Evolutionary conservation across 2,797 vertebrate genomes (phyloP).

Genomic region (Onychomys leucogaster): DNA sequence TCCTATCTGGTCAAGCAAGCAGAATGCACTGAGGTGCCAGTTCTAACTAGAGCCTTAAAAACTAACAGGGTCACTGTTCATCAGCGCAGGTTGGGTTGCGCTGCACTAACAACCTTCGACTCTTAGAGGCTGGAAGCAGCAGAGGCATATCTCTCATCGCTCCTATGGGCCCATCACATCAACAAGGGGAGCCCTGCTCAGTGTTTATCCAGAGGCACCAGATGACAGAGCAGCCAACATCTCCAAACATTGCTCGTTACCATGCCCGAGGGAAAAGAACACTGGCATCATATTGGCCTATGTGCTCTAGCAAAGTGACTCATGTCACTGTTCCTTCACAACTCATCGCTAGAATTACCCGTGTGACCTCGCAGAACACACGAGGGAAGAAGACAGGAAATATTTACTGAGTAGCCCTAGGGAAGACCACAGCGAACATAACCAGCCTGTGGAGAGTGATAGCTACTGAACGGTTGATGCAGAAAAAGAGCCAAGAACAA

Average conservation of each 20-base stretch:
- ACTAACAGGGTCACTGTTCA: not conserved
- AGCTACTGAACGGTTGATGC: not conserved
- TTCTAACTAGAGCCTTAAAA: not conserved
- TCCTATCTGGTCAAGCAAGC: not conserved
- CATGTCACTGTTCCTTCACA: not conserved
- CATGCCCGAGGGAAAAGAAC: fast-evolving
- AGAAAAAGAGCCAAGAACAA: not conserved
- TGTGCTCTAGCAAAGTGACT: not conserved
- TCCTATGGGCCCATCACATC: not conserved
- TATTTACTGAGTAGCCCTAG: not conserved
- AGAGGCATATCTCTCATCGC: not conserved
- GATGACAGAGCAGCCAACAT: not conserved
- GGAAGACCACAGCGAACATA: not conserved
- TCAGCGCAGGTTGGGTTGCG: not conserved
- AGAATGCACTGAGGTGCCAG: not conserved
- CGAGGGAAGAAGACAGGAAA: not conserved
- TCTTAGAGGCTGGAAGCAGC: not conserved
- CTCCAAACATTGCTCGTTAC: not conserved
- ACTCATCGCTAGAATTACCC: not conserved
- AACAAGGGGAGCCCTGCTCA: not conserved
- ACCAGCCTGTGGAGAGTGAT: not conserved
- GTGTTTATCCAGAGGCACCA: not conserved
- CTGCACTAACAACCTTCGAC: not conserved
- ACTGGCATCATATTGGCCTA: not conserved
- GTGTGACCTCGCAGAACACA: not conserved